phyloP scores from a whole-genome alignment of 2,113 vertebrate species.

The Sphyrna mokarran region DNA sequence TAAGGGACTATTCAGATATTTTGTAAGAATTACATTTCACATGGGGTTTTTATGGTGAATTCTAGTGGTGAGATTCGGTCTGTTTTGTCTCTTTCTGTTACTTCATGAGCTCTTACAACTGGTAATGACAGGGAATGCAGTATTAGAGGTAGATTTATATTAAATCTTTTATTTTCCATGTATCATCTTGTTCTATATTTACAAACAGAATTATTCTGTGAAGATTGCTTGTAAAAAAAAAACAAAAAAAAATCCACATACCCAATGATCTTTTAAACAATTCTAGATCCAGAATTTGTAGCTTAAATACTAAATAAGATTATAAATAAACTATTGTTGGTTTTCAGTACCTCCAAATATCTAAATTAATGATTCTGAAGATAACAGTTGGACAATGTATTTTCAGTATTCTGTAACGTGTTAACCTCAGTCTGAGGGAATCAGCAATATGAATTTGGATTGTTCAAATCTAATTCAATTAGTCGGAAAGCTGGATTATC shows the following conservation, averaged over 20 bases:
- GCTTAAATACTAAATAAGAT: slow-evolving; percentile 90
- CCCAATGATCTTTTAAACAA: slow-evolving; percentile 80
- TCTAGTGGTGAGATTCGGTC: slow-evolving; percentile 70
- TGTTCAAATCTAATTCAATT: slow-evolving; percentile 22
- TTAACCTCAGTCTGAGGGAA: not conserved
- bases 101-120: slow-evolving; percentile 62
- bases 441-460: not conserved
- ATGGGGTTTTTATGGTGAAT: slow-evolving; percentile 75
- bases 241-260: slow-evolving; percentile 58
- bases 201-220: slow-evolving; percentile 65
- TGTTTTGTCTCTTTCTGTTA: slow-evolving; percentile 59
- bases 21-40: slow-evolving; percentile 68
- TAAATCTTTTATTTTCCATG: slow-evolving; percentile 75
- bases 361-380: slow-evolving; percentile 35
- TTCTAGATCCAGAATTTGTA: slow-evolving; percentile 96
- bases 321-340: slow-evolving; percentile 97
- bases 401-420: slow-evolving; percentile 30
- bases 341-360: slow-evolving; percentile 47
- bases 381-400: slow-evolving; percentile 3
- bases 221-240: slow-evolving; percentile 69
- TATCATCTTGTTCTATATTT: slow-evolving; percentile 76
- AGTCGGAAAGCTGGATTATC: not conserved
- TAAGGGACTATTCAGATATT: slow-evolving; percentile 45
- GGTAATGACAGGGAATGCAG: slow-evolving; percentile 70
- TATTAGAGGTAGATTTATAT: slow-evolving; percentile 82